Base-by-base conservation (phyloP, 1,140 invertebrate genomes). In the Eubasilissa regina region DNA sequence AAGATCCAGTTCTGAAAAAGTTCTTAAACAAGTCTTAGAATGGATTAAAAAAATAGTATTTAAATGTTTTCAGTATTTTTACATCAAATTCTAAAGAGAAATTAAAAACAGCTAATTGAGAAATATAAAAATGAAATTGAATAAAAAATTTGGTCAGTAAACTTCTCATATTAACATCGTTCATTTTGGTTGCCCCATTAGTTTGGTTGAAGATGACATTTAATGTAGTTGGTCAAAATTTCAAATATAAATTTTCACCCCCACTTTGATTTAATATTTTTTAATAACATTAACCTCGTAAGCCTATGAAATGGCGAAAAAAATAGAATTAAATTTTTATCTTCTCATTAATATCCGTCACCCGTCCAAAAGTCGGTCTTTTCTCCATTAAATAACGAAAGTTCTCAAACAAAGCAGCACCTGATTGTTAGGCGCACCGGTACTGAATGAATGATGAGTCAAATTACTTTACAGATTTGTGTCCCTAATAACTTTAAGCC, bases 341-440 rank as follows among this genome's bases (percentile, higher is more conserved):
- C 47, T 58, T 73, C 79, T 80, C 79, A 80, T 80, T 80, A 80
- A 80, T 80, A 80, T 72, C 74, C 79, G 75, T 80, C 79, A 80
- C 74, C 79, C 79, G 79, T 77, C 79, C 55, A 75, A 72, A 72
- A 44, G 72, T 75, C 74, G 62, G 66, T 75, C 73, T 80, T 55
- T 55, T 56, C 25, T 43, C 51, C 74, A 70, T 76, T 80, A 77
- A 80, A 80, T 77, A 76, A 80, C 73, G 66, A 80, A 80, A 80
- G 74, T 77, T 80, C n/a, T 48, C 73, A n/a, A 80, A 80, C 73
- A 80, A 73, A 80, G 75, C 62, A 56, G 44, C 60, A 66, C 35
- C 73, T 72, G 75, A 75, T 75, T 75, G 62, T 75, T 76, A 75
- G 66, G 56, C 74, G 74, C 35, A 80, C 53, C 72, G 73, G 55